Conservation (phyloP, 2,113 vertebrate species). For the Chascanopsetta lugubris region DNA sequence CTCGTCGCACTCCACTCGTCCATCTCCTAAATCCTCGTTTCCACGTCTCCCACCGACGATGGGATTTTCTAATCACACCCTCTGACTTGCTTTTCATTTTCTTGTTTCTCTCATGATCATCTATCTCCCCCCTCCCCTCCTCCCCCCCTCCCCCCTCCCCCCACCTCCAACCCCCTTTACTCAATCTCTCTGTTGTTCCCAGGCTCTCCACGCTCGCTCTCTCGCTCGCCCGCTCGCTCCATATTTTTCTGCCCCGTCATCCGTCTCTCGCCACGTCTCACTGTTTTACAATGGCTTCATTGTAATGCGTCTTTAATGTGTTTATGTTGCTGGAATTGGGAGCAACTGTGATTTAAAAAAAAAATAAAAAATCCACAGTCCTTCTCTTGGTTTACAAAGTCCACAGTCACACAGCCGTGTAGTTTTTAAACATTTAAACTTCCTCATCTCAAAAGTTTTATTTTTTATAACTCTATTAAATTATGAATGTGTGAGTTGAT, state of each 20-base stretch:
- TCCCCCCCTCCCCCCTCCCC: too few relatives aligned
- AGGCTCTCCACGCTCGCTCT: neutral
- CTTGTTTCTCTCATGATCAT: slow-evolving; percentile 19
- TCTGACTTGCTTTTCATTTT: slow-evolving; percentile 1
- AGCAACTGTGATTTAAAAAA: slow-evolving; percentile 16
- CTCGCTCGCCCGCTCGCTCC: neutral
- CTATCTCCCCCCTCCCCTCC: too few relatives aligned
- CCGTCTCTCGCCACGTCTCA: neutral
- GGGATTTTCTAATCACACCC: neutral
- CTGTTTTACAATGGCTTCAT: slow-evolving; percentile 5
- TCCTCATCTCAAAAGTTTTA: slow-evolving; percentile 2
- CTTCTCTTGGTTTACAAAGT: slow-evolving; percentile 7
- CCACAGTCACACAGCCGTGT: neutral
- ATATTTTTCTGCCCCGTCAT: neutral
- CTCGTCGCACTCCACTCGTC: neutral
- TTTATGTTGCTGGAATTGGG: slow-evolving; percentile 23
- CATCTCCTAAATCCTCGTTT: neutral
- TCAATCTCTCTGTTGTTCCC: neutral
- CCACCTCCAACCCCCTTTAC: neutral
- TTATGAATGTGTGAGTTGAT: too few relatives aligned
- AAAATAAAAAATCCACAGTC: slow-evolving; percentile 15
- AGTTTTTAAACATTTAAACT: slow-evolving; percentile 30
- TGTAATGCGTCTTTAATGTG: slow-evolving; percentile 31
- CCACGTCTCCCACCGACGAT: slow-evolving; percentile 4
- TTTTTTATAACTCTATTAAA: too few relatives aligned